Conservation (phyloP, 2,888 invertebrate species). For the Caenorhabditis parvicauda region DNA sequence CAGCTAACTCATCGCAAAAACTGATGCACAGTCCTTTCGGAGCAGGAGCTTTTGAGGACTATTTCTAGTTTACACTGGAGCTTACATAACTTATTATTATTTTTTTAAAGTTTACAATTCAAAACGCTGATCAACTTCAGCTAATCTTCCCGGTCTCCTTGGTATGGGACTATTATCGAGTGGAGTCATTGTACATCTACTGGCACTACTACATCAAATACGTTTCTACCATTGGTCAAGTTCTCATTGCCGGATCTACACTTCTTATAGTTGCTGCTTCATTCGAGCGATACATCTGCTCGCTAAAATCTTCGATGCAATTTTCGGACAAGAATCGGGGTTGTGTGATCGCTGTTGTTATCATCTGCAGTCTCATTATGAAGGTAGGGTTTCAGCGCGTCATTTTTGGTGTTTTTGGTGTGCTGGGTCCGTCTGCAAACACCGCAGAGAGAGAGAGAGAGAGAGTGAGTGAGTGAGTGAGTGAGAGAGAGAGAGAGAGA, state of each 20-base stretch:
- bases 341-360: slow-evolving; percentile 17
- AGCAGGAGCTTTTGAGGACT: background rate
- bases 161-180: slow-evolving; percentile 38
- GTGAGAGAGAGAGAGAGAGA: too few relatives aligned
- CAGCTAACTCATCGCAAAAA: too few relatives aligned
- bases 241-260: slow-evolving; percentile 42
- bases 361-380: slow-evolving; percentile 26
- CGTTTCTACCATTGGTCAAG: slow-evolving; percentile 44
- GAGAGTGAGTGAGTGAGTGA: too few relatives aligned
- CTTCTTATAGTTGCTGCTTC: slow-evolving; percentile 52
- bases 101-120: too few relatives aligned
- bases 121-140: too few relatives aligned
- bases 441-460: too few relatives aligned
- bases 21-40: too few relatives aligned
- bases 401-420: too few relatives aligned
- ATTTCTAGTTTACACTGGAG: background rate
- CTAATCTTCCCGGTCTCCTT: slow-evolving; percentile 38
- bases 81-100: too few relatives aligned
- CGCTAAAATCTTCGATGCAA: slow-evolving; percentile 19
- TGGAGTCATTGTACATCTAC: slow-evolving; percentile 29
- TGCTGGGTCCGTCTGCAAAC: too few relatives aligned
- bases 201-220: slow-evolving; percentile 46
- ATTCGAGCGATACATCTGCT: slow-evolving; percentile 45
- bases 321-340: slow-evolving; percentile 23
- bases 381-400: slow-evolving; percentile 22